These are phyloP conservation scores for Archips crataeganus DNA, from an alignment of 2,888 invertebrate genomes.

Conservation along the genomic window DNA sequence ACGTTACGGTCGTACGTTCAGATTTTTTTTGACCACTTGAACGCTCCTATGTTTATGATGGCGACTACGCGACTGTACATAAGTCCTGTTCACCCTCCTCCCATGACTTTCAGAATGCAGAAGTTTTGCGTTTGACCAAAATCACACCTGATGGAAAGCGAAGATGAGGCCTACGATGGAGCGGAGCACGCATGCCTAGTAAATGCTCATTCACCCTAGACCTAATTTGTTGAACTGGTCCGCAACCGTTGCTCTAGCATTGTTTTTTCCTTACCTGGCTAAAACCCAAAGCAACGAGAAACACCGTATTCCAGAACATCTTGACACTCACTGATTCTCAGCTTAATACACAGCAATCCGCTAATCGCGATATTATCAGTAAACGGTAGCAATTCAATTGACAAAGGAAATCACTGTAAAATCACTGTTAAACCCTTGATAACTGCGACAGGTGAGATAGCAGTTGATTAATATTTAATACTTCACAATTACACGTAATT, in stretches of 20 bases:
- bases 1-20: no score
- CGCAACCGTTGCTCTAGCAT: background rate
- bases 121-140: no score
- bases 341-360: background rate
- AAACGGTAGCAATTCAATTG: constrained; percentile 35
- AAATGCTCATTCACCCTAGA: no score
- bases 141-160: no score
- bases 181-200: no score
- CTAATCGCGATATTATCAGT: constrained; percentile 8
- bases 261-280: constrained; percentile 57
- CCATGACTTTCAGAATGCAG: no score
- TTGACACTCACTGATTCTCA: constrained; percentile 51
- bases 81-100: no score
- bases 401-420: constrained; percentile 5
- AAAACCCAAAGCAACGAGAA: constrained; percentile 55
- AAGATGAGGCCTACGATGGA: no score
- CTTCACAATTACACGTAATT: constrained; percentile 13
- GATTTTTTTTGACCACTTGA: no score
- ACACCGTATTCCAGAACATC: constrained; percentile 60
- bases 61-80: no score
- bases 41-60: no score
- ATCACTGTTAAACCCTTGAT: constrained; percentile 36
- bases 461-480: background rate
- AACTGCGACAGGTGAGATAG: constrained; percentile 15
- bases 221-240: no score